A percentile compares a stretch with the other conserved stretches of the same genome.
These are phyloP conservation scores for Mythimna loreyi DNA, from an alignment of 2,888 invertebrate genomes.

Conservation along the genomic window DNA sequence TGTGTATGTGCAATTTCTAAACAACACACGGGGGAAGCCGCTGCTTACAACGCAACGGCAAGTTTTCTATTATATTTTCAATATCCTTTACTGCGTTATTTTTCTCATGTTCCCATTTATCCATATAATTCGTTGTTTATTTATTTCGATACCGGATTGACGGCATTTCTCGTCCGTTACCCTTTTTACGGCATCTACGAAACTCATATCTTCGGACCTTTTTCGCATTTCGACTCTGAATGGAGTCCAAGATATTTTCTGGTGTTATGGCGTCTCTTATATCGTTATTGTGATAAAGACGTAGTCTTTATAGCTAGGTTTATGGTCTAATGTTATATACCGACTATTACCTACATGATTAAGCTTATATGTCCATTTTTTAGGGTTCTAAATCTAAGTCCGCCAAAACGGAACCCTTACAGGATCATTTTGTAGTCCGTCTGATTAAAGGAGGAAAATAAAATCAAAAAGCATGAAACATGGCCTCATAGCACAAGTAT, in stretches of 20 bases:
- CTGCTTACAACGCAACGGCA: not conserved
- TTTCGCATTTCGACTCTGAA: constrained; percentile 58
- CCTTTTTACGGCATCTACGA: constrained; percentile 70
- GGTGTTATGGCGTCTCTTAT: constrained; percentile 34
- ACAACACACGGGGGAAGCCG: not conserved
- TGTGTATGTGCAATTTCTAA: not conserved
- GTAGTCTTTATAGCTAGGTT: constrained; percentile 39
- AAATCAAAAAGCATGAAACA: too few species aligned
- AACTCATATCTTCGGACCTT: constrained; percentile 67
- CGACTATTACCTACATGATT: constrained; percentile 31
- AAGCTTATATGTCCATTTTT: constrained; percentile 9
- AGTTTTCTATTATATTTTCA: constrained; percentile 27
- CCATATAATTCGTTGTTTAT: constrained; percentile 63
- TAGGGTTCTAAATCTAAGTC: not conserved
- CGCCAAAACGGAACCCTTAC: not conserved
- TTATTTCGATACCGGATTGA: constrained; percentile 71
- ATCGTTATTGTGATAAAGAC: constrained; percentile 39
- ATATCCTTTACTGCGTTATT: constrained; percentile 14
- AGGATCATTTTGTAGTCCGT: too few species aligned
- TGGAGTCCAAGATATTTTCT: constrained; percentile 51
- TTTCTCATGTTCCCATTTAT: constrained; percentile 27
- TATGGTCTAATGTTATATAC: constrained; percentile 25
- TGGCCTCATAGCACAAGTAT: too few species aligned
- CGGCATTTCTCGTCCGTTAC: constrained; percentile 56
- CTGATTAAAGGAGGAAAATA: too few species aligned